Base-by-base conservation (phyloP, 2,113 vertebrate species). In the Cettia cetti region DNA sequence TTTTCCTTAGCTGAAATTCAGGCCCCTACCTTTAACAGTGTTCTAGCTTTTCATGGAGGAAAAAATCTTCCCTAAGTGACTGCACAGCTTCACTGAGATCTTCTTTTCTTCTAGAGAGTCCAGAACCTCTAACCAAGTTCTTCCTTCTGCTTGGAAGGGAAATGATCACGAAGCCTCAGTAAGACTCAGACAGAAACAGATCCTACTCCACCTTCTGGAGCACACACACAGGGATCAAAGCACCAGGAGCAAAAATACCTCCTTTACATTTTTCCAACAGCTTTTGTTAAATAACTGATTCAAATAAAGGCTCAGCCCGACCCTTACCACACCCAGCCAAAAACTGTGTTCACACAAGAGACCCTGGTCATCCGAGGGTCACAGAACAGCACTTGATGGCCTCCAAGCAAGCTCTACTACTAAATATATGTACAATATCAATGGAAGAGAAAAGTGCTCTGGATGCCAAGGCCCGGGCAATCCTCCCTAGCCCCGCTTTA, bases 341-440 rank as follows among this genome's bases (percentile, higher is more conserved):
- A 37, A 39, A 27, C 2, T 30, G 30, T 24, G 22, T 28, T 79
- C 0, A 6, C 37, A 30, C 47, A 40, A 7, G 52, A 52, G 24
- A 19, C 23, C 9, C 28, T 6, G 0, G 0, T 23, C 16, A 49
- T 42, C 37, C 20, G 0, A 7, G 26, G n/a, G 35, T 23, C 52
- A 54, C 52, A 49, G n/a, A 60, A 24, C 22, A 49, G 40, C 45
- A 54, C 42, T n/a, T n/a, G n/a, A n/a, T n/a, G n/a, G n/a, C n/a
- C n/a, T n/a, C n/a, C 40, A 42, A 13, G 10, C 40, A 13, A 13
- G 40, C 40, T 42, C 13, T 42, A 42, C 40, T 42, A 42, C 11
- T 42, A 42, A 42, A 42, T 42, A 42, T 42, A 44, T 17, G 40
- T 42, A 42, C 40, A 42, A 42, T 42, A 15, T 42, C 40, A 13